Evolutionary conservation across 35 echinoderm and acorn worm species (phyloP), one percentile per base, ranked within the genome.

Genomic region (Amphiura filiformis): DNA sequence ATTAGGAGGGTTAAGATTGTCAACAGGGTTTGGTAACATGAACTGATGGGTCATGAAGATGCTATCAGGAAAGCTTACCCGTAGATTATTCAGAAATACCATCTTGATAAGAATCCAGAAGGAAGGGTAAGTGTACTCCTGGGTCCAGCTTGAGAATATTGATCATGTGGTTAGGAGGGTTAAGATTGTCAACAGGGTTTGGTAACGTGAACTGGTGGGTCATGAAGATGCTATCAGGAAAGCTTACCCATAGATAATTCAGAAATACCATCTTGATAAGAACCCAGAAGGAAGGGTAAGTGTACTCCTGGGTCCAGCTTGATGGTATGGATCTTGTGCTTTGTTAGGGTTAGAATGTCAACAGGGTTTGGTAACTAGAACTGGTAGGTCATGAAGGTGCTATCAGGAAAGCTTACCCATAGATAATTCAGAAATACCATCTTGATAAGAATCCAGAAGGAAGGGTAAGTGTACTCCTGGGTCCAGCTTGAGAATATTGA

Each of bases 181-280:
- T n/a, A n/a, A n/a, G n/a, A n/a, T n/a, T n/a, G n/a, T n/a, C n/a
- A n/a, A n/a, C n/a, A n/a, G n/a, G n/a, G n/a, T n/a, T n/a, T n/a
- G n/a, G n/a, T n/a, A n/a, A 94, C 85, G 3, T 88, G 85, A 31
- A 82, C 89, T 7, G 92, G 92, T 36, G 95, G 96, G 94, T 70
- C 52, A 91, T 39, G 96, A 99, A 78, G 79, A 75, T 37, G 84
- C 80, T 17, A 91, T 99, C 80, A 91, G 96, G 78, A 99, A 99
- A 65, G 96, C 96, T 3, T 99, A 99, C 84, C 93, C 92, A 80
- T 85, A 86, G 40, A 65, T 99, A 41, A 93, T 93, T 23, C 92
- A 94, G 84, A 99, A 99, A 49, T 99, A 99, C 90, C 96, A 99
- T 99, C 96, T 93, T 37, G 96, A 99, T 76, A 99, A 99, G 85